Percentiles rank a stretch among this genome's conserved stretches.
phyloP scores from a whole-genome alignment of 2,888 invertebrate species.

The Malthinus flaveolus region DNA sequence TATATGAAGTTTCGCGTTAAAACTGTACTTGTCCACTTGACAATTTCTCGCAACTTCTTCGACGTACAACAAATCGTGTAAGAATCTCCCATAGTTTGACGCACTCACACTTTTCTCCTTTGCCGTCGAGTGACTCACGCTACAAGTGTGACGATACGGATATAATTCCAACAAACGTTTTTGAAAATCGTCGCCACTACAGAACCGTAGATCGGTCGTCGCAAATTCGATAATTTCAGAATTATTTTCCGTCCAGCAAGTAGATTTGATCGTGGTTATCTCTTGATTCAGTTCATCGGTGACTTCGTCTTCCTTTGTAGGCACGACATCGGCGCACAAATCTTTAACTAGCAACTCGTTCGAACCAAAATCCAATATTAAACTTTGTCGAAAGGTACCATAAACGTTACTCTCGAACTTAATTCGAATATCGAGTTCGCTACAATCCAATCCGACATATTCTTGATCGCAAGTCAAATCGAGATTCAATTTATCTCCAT shows the following conservation, averaged over 20 bases:
- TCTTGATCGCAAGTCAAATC: slow-evolving; percentile 51
- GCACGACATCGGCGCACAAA: slow-evolving; percentile 76
- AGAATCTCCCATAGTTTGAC: slow-evolving; percentile 71
- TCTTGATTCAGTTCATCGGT: slow-evolving; percentile 67
- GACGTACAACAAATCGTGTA: slow-evolving; percentile 75
- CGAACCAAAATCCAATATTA: slow-evolving; percentile 74
- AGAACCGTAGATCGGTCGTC: slow-evolving; percentile 37
- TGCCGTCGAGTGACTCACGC: slow-evolving; percentile 69
- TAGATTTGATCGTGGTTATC: slow-evolving; percentile 63
- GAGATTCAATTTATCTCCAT: slow-evolving; percentile 34
- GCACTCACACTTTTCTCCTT: slow-evolving; percentile 64
- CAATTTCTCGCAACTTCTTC: slow-evolving; percentile 78
- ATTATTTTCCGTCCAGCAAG: slow-evolving; percentile 60
- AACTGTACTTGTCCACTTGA: slow-evolving; percentile 70
- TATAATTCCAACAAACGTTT: slow-evolving; percentile 62
- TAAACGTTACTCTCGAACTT: slow-evolving; percentile 72
- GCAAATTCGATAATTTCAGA: slow-evolving; percentile 51
- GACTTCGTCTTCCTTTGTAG: slow-evolving; percentile 66
- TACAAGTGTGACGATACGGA: slow-evolving; percentile 69
- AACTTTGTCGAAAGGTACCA: slow-evolving; percentile 77
- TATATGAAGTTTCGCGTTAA: slow-evolving; percentile 64
- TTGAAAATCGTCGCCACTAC: slow-evolving; percentile 56
- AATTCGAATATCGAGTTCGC: slow-evolving; percentile 54
- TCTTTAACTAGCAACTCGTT: slow-evolving; percentile 67
- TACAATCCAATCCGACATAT: slow-evolving; percentile 23